Conservation (phyloP, 2,888 invertebrate species). For the Caenorhabditis macrosperma region DNA sequence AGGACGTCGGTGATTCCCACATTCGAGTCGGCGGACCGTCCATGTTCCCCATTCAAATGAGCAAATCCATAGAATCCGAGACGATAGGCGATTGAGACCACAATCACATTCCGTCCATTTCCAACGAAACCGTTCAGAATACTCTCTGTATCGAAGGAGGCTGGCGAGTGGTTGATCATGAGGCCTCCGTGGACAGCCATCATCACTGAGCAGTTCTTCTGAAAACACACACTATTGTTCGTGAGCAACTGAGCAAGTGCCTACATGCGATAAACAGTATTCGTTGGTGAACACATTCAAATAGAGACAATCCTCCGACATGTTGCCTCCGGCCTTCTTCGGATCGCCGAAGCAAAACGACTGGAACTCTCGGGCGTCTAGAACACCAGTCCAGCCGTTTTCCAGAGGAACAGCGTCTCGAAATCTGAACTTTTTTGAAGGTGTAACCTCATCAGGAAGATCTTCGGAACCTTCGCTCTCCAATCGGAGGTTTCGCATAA, state of each 20-base stretch:
- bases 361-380: not conserved
- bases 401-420: not conserved
- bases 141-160: not conserved
- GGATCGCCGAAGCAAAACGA: not conserved
- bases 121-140: not conserved
- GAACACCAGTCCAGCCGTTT: not conserved
- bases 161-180: not conserved
- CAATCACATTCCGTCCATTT: not conserved
- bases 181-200: not conserved
- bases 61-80: conserved; percentile 1
- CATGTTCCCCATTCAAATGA: conserved; percentile 1
- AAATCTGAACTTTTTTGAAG: not conserved
- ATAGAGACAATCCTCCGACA: conserved; percentile 5
- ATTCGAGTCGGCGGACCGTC: not conserved
- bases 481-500: not conserved
- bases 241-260: too few relatives aligned
- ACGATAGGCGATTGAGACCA: not conserved
- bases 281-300: conserved; percentile 4
- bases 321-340: not conserved
- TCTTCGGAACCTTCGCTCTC: not conserved
- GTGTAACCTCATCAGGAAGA: too few relatives aligned
- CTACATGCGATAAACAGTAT: not conserved
- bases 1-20: not conserved
- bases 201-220: conserved; percentile 4
- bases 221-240: not conserved